These are phyloP conservation scores for Thymelicus acteon DNA, from an alignment of 2,888 invertebrate species.

Conservation along the genomic window DNA sequence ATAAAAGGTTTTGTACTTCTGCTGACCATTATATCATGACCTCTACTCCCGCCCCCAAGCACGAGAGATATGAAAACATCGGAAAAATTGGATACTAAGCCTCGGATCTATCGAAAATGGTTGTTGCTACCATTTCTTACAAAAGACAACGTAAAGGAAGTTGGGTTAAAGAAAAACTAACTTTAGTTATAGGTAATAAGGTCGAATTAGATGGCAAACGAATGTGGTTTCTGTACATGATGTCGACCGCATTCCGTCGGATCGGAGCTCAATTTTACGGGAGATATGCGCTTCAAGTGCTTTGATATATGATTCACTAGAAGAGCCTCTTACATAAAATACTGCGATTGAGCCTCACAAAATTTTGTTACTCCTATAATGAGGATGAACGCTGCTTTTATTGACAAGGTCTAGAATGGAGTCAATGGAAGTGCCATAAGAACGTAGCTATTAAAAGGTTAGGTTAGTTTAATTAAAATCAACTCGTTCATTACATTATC, in stretches of 20 bases:
- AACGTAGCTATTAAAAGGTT: no score
- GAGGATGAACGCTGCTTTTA: no score
- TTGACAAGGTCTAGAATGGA: no score
- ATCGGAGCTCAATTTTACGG: slow-evolving; percentile 69
- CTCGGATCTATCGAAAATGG: slow-evolving; percentile 51
- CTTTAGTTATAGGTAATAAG: slow-evolving; percentile 47
- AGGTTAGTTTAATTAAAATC: no score
- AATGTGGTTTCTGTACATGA: slow-evolving; percentile 46
- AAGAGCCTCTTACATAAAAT: not conserved
- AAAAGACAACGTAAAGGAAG: slow-evolving; percentile 45
- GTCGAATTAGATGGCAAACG: slow-evolving; percentile 41
- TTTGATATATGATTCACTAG: slow-evolving; percentile 11
- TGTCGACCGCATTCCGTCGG: slow-evolving; percentile 60
- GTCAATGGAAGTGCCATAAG: no score
- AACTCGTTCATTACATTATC: no score
- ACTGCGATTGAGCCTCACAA: not conserved
- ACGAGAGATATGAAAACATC: slow-evolving; percentile 41
- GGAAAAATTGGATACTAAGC: slow-evolving; percentile 37
- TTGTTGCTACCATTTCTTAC: slow-evolving; percentile 45
- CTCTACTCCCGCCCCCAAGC: slow-evolving; percentile 39
- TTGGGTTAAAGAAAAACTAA: slow-evolving; percentile 45
- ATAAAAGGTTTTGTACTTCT: slow-evolving; percentile 54
- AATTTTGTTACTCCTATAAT: no score
- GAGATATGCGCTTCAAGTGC: slow-evolving; percentile 54
- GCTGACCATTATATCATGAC: slow-evolving; percentile 48